Conservation (phyloP, 2,113 vertebrate species). For the Tretioscincus oriximinensis region DNA sequence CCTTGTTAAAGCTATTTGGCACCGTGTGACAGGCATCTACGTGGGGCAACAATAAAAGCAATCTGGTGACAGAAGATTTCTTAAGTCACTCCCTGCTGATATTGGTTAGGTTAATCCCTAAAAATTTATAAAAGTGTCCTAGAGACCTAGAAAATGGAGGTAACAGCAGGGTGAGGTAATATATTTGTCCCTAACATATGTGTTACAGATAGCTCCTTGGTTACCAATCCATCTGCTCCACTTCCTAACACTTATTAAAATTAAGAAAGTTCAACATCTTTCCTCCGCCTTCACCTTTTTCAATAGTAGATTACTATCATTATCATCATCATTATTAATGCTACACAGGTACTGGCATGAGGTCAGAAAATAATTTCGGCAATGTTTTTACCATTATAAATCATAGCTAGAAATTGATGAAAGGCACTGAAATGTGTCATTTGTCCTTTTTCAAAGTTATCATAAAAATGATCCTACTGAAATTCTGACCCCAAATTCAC, state of each 20-base stretch:
- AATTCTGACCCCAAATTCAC: not conserved
- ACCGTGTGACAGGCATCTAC: conserved; percentile 21
- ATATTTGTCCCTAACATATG: conserved; percentile 60
- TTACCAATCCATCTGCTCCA: conserved; percentile 68
- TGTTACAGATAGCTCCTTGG: conserved; percentile 25
- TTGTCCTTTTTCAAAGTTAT: not conserved
- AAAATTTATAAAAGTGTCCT: not conserved
- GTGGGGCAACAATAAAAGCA: conserved; percentile 23
- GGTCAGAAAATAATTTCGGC: not conserved
- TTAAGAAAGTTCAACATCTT: not conserved
- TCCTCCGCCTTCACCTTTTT: not conserved
- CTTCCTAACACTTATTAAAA: conserved; percentile 38
- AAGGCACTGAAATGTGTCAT: not conserved
- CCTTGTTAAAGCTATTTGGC: conserved; percentile 15
- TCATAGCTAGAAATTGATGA: not conserved
- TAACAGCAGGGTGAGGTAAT: conserved; percentile 69
- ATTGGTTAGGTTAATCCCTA: not conserved
- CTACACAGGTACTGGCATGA: not conserved
- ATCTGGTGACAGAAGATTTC: conserved; percentile 10
- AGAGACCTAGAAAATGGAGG: conserved; percentile 20
- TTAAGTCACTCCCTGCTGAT: conserved; percentile 18
- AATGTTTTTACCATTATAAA: not conserved
- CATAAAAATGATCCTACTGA: not conserved
- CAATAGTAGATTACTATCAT: no score
- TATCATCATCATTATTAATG: no score